Evolutionary conservation across 2,113 vertebrate species (phyloP).

Genomic region (Macquaria ambigua): DNA sequence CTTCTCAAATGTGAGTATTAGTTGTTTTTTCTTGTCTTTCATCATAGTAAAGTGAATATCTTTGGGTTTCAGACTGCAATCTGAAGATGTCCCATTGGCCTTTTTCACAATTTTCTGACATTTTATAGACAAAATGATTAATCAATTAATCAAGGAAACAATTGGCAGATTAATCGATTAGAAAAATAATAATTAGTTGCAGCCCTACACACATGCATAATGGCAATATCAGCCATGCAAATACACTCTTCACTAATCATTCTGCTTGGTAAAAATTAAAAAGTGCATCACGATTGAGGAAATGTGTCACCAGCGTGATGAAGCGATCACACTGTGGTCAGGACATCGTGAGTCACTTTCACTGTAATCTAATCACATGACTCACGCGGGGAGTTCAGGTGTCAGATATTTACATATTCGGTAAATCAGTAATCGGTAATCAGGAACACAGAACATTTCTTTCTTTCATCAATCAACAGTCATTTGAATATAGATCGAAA

Average conservation of each 20-base stretch:
- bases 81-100: neutral
- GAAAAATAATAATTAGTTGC: neutral
- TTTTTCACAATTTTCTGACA: neutral
- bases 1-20: neutral
- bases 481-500: neutral
- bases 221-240: neutral
- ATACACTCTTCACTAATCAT: constrained; percentile 11
- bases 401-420: constrained; percentile 33
- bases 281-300: constrained; percentile 23
- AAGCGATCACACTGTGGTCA: constrained; percentile 26
- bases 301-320: constrained; percentile 39
- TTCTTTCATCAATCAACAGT: neutral
- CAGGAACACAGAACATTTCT: neutral
- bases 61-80: neutral
- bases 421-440: no score
- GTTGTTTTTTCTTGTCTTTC: neutral
- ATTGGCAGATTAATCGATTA: neutral
- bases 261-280: constrained; percentile 12
- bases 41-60: neutral
- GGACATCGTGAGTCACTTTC: constrained; percentile 59
- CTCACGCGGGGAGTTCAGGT: constrained; percentile 40
- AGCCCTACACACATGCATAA: neutral
- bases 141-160: neutral
- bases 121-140: neutral
- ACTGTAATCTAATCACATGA: constrained; percentile 64